Evolutionary conservation across 2,888 invertebrate species (phyloP).

Genomic region (Rambutsinella grinnellia): DNA sequence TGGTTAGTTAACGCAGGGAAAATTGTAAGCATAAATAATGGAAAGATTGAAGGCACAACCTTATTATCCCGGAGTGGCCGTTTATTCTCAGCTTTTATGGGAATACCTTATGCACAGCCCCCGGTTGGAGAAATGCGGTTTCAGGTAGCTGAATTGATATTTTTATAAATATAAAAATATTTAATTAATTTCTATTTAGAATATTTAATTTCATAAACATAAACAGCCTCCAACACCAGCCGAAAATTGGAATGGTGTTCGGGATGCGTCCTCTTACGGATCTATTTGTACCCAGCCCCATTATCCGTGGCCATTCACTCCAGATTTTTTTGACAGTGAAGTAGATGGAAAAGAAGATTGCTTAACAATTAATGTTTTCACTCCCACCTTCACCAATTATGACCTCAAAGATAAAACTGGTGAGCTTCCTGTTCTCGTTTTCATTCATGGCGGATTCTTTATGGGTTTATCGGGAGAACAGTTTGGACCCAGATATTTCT

Average conservation of each 20-base stretch:
- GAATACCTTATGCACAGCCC: conserved; percentile 15
- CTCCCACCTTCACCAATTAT: no score
- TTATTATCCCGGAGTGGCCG: conserved; percentile 3
- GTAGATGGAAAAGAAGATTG: conserved; percentile 21
- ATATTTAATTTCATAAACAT: not conserved
- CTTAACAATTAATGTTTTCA: conserved; percentile 26
- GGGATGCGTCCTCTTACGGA: conserved; percentile 15
- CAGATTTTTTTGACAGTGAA: not conserved
- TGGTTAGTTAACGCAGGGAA: no score
- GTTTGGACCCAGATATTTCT: conserved; percentile 16
- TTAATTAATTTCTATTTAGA: not conserved
- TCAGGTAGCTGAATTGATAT: conserved; percentile 1
- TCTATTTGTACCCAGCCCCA: conserved; percentile 18
- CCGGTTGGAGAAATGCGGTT: conserved; percentile 7
- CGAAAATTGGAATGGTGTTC: conserved; percentile 14
- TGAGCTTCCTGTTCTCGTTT: conserved; percentile 16
- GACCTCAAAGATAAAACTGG: not conserved
- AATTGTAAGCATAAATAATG: conserved; percentile 17
- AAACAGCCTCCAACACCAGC: conserved; percentile 13
- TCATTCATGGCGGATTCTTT: conserved; percentile 30
- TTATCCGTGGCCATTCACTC: not conserved
- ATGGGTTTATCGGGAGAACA: conserved; percentile 9
- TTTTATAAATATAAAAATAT: not conserved
- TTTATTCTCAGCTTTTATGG: conserved; percentile 12
- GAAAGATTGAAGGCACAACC: conserved; percentile 9